These are phyloP conservation scores for Xenopus laevis DNA, from an alignment of 2,113 vertebrate genomes.

Conservation along the genomic window DNA sequence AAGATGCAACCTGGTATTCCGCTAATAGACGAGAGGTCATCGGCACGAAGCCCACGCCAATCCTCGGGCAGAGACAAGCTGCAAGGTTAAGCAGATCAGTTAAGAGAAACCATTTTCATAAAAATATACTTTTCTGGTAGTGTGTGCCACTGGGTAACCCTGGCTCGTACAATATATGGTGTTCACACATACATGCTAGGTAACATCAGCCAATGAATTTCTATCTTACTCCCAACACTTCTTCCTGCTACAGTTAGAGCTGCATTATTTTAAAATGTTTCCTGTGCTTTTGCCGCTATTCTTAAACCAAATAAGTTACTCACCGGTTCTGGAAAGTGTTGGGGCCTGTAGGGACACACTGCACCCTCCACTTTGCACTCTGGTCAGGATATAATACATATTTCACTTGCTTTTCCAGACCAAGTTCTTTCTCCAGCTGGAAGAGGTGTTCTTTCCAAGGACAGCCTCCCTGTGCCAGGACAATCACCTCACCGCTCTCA, in stretches of 20 bases:
- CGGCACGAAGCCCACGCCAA: slow-evolving; percentile 83
- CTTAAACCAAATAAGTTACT: slow-evolving; percentile 1
- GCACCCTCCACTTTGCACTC: slow-evolving; percentile 82
- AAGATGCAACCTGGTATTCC: slow-evolving; percentile 82
- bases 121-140: no score
- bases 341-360: slow-evolving; percentile 80
- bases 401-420: slow-evolving; percentile 64
- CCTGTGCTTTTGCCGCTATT: no score
- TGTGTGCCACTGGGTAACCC: no score
- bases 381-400: slow-evolving; percentile 82
- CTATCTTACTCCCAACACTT: no score
- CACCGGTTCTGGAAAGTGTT: slow-evolving; percentile 86
- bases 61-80: slow-evolving; percentile 82
- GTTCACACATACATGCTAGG: no score
- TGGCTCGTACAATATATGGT: no score
- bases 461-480: slow-evolving; percentile 76
- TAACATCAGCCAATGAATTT: no score
- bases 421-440: slow-evolving; percentile 72
- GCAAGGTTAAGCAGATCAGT: neutral
- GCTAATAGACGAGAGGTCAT: slow-evolving; percentile 70
- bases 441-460: slow-evolving; percentile 95
- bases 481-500: slow-evolving; percentile 74
- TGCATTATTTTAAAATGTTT: no score
- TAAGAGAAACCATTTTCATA: neutral
- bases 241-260: no score